Conservation (phyloP, 2,797 vertebrate genomes). For the Tinamus major region DNA sequence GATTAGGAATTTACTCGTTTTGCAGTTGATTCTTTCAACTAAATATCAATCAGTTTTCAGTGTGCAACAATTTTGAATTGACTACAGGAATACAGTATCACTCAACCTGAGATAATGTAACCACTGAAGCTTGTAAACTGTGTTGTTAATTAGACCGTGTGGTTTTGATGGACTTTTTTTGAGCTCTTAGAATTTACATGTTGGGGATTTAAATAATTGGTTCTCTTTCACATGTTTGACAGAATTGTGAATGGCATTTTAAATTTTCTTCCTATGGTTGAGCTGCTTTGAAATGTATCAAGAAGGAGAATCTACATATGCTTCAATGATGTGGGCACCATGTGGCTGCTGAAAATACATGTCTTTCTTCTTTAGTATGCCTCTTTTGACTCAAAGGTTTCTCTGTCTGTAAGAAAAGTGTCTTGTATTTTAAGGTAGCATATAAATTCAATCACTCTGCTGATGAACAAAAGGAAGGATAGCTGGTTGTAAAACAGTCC, state of each 20-base stretch:
- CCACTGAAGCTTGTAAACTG: constrained; percentile 33
- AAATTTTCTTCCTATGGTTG: neutral
- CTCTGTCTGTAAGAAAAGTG: neutral
- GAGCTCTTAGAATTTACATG: constrained; percentile 39
- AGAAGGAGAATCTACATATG: neutral
- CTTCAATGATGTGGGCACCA: neutral
- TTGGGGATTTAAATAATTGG: constrained; percentile 48
- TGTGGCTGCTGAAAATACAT: neutral
- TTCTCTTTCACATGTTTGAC: constrained; percentile 50
- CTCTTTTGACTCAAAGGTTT: neutral
- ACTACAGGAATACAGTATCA: constrained; percentile 6
- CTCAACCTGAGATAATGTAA: constrained; percentile 37
- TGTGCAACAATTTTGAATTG: constrained; percentile 14
- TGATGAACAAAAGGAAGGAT: constrained; percentile 1
- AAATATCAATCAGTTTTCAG: constrained; percentile 27
- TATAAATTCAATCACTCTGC: neutral
- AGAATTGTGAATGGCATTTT: constrained; percentile 47
- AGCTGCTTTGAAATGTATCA: constrained; percentile 33
- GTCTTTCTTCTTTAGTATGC: neutral
- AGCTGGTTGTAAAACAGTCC: neutral
- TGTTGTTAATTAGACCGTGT: constrained; percentile 58
- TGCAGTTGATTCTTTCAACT: constrained; percentile 10
- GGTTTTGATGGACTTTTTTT: constrained; percentile 53
- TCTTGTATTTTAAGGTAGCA: neutral
- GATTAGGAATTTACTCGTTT: neutral